Percentiles rank a stretch among this genome's conserved stretches.
Evolutionary conservation across 2,113 vertebrate species (phyloP).

Genomic region (Anseranas semipalmata): DNA sequence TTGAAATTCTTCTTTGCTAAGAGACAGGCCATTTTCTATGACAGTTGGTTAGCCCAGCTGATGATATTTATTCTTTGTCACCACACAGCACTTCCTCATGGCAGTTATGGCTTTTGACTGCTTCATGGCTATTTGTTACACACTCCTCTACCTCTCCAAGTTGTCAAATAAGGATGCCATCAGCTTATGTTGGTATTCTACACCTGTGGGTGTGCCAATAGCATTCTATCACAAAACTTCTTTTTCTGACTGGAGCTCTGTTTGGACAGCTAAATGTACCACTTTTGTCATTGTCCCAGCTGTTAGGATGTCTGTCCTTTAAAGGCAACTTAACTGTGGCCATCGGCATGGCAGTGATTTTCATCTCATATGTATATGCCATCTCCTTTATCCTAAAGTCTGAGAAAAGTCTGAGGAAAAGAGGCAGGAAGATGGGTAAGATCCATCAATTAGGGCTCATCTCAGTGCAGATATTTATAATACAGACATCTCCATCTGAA

Average conservation of each 20-base stretch:
- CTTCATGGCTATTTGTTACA: background rate
- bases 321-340: background rate
- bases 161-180: background rate
- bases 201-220: background rate
- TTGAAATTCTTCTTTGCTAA: background rate
- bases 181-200: background rate
- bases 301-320: background rate
- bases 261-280: background rate
- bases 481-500: too few relatives aligned
- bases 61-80: conserved; percentile 38
- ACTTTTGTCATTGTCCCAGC: background rate
- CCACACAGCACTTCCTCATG: conserved; percentile 20
- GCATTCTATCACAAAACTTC: too few relatives aligned
- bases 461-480: background rate
- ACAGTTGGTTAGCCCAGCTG: conserved; percentile 7
- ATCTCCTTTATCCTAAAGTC: background rate
- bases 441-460: background rate
- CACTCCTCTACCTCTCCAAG: background rate
- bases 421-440: background rate
- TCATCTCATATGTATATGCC: background rate
- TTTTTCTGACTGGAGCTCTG: background rate
- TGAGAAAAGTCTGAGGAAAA: background rate
- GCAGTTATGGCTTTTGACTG: conserved; percentile 44
- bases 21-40: background rate
- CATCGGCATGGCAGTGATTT: background rate